These are phyloP conservation scores for Leptinotarsa rubiginosa DNA, from an alignment of 2,888 invertebrate genomes.

Conservation along the genomic window DNA sequence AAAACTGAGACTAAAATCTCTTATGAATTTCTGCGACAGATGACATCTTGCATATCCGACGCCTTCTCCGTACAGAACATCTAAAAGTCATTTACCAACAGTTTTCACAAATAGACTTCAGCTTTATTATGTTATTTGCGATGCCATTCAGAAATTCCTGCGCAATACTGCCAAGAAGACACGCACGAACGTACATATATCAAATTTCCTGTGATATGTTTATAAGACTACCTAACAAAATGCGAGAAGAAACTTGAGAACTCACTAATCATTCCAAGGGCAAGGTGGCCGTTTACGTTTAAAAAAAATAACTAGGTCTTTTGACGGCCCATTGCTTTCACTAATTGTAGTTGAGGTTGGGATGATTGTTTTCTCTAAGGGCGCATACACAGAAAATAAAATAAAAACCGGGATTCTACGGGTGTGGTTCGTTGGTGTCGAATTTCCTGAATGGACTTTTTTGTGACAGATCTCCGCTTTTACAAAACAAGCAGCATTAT, in stretches of 20 bases:
- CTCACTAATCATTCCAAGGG: not conserved
- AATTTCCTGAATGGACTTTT: too few relatives aligned
- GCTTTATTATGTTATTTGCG: slow-evolving; percentile 15
- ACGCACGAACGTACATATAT: slow-evolving; percentile 6
- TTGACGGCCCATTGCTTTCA: too few relatives aligned
- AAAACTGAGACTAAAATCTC: too few relatives aligned
- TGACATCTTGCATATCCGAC: too few relatives aligned
- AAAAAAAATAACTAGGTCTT: not conserved
- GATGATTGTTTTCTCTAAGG: too few relatives aligned
- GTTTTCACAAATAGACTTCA: not conserved
- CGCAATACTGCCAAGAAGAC: not conserved
- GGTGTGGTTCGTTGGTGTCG: too few relatives aligned
- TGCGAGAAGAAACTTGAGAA: slow-evolving; percentile 9
- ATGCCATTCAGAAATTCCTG: slow-evolving; percentile 1
- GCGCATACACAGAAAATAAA: too few relatives aligned
- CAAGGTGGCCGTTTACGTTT: not conserved
- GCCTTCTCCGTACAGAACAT: not conserved
- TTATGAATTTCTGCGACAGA: too few relatives aligned
- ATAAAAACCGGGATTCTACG: too few relatives aligned
- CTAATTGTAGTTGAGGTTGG: too few relatives aligned
- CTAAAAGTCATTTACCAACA: not conserved
- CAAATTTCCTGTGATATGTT: slow-evolving; percentile 11
- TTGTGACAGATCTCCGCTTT: too few relatives aligned
- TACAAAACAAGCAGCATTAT: too few relatives aligned
- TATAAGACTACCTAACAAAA: slow-evolving; percentile 3